Percentiles rank a stretch among this genome's conserved stretches.
Conservation (phyloP, 2,797 vertebrate species). For the Takifugu rubripes region DNA sequence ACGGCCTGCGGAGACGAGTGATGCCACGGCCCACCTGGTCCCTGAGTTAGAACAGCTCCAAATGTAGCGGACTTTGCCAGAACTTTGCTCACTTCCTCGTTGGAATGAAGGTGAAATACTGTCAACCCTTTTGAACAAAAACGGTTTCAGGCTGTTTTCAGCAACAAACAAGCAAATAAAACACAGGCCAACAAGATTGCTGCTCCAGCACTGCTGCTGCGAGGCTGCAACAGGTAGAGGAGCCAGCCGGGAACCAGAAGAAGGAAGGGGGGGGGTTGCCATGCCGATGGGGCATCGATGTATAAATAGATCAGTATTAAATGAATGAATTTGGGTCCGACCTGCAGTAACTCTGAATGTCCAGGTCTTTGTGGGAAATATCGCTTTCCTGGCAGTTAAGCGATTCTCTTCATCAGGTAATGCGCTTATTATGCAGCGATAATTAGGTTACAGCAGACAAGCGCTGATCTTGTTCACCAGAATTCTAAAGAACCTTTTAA, state of each 20-base stretch:
- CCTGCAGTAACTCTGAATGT: constrained; percentile 7
- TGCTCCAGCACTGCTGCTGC: constrained; percentile 13
- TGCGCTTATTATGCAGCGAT: constrained; percentile 20
- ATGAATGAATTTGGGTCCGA: constrained; percentile 35
- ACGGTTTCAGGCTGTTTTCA: constrained; percentile 6
- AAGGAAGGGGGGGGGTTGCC: constrained; percentile 61
- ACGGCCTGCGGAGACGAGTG: constrained; percentile 30
- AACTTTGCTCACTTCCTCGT: no score
- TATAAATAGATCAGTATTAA: constrained; percentile 68
- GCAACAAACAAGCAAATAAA: constrained; percentile 7
- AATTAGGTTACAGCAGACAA: constrained; percentile 9
- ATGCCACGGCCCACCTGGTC: constrained; percentile 6
- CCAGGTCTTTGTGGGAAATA: constrained; percentile 14
- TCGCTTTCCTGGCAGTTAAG: constrained; percentile 25
- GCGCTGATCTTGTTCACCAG: not conserved
- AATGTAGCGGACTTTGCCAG: no score
- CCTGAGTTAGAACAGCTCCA: not conserved
- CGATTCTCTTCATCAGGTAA: constrained; percentile 1
- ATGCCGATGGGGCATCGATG: constrained; percentile 46
- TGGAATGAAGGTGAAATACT: not conserved
- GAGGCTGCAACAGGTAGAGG: constrained; percentile 5
- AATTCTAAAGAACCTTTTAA: no score
- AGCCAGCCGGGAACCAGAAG: not conserved
- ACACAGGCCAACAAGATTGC: not conserved
- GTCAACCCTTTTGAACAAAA: constrained; percentile 3